Percentiles rank a stretch among this genome's conserved stretches.
phyloP scores from a whole-genome alignment of 2,113 vertebrate genomes.

The Platysternon megacephalum region DNA sequence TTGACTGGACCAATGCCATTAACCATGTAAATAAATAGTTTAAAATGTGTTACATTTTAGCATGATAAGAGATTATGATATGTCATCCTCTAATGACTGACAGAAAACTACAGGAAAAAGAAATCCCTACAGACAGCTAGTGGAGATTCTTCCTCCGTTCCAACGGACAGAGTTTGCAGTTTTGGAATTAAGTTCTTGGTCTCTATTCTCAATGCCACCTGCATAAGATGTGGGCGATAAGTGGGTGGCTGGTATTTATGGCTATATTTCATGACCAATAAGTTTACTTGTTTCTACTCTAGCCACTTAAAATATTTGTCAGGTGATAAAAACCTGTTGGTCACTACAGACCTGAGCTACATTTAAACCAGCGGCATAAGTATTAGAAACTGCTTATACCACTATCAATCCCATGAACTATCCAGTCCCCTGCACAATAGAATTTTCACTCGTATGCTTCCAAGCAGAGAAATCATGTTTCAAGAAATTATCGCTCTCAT shows the following conservation, averaged over 20 bases:
- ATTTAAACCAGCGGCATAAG: background rate
- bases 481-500: background rate
- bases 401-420: background rate
- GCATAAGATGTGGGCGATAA: background rate
- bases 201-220: background rate
- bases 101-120: background rate
- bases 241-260: background rate
- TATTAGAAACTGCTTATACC: background rate
- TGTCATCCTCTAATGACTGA: background rate
- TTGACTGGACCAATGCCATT: background rate
- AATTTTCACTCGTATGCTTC: background rate
- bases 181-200: background rate
- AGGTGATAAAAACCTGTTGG: background rate
- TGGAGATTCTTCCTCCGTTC: background rate
- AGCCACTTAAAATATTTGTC: background rate
- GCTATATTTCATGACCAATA: background rate
- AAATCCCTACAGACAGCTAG: background rate
- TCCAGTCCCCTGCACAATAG: background rate
- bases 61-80: background rate
- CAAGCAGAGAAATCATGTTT: accelerated
- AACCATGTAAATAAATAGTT: background rate
- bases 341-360: background rate
- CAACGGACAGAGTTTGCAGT: accelerated
- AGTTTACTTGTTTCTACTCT: background rate
- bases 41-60: accelerated